Conservation (phyloP, 1,140 invertebrate species). For the Radopholus similis region DNA sequence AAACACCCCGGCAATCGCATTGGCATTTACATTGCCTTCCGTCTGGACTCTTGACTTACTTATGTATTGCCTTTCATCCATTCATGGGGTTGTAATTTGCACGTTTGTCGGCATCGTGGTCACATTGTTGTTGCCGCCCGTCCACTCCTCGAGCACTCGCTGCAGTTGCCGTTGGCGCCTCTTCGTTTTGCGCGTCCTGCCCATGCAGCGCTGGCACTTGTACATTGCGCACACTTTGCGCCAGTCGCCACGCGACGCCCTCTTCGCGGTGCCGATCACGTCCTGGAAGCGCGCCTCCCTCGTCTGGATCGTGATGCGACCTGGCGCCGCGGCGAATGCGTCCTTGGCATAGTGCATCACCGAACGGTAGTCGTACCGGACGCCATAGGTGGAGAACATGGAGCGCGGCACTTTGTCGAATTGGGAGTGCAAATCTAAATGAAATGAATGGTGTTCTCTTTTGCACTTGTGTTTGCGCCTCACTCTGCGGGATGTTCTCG, state of each 20-base stretch:
- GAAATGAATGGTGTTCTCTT: no score
- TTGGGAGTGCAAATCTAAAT: constrained; percentile 46
- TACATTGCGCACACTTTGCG: constrained; percentile 50
- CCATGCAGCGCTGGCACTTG: constrained; percentile 35
- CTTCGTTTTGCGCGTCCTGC: constrained; percentile 24
- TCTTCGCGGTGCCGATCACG: constrained; percentile 46
- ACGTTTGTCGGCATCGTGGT: no score
- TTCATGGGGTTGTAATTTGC: no score
- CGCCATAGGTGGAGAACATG: constrained; percentile 46
- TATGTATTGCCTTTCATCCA: no score
- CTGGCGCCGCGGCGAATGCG: constrained; percentile 34
- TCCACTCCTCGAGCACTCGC: no score
- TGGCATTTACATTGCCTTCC: no score
- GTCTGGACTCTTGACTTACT: no score
- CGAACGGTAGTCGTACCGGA: constrained; percentile 47
- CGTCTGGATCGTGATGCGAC: constrained; percentile 43
- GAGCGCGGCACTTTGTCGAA: constrained; percentile 47
- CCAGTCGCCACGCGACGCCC: constrained; percentile 49
- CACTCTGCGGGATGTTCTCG: constrained; percentile 53
- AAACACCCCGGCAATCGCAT: no score
- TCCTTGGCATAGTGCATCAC: constrained; percentile 55
- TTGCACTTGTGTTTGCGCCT: no score
- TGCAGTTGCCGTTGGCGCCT: no score
- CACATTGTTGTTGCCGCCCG: no score
- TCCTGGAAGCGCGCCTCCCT: constrained; percentile 40